These are phyloP conservation scores for Meda fulgida DNA, from an alignment of 2,797 vertebrate genomes.

Conservation along the genomic window DNA sequence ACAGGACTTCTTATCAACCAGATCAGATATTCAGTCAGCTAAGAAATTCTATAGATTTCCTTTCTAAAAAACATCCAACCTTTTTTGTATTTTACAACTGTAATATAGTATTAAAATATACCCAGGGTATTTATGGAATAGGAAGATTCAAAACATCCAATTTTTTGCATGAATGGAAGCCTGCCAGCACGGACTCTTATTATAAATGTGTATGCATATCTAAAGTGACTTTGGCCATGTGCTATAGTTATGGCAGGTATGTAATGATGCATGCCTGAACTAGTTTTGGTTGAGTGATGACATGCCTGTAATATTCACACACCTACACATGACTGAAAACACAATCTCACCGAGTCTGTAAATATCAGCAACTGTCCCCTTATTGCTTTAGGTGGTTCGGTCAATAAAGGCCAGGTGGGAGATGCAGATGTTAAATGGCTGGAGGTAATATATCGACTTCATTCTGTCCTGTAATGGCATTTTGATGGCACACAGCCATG, in stretches of 20 bases:
- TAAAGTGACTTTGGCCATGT: constrained; percentile 30
- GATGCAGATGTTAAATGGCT: constrained; percentile 41
- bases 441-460: constrained; percentile 38
- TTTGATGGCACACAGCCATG: constrained; percentile 24
- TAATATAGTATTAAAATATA: constrained; percentile 2
- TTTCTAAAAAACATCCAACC: neutral
- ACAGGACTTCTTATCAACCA: neutral
- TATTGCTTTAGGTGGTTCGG: constrained; percentile 20
- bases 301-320: constrained; percentile 28
- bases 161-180: constrained; percentile 29
- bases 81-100: neutral
- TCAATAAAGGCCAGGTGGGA: constrained; percentile 43
- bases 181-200: constrained; percentile 39
- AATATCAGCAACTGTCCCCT: constrained; percentile 13
- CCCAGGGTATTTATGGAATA: constrained; percentile 8
- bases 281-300: constrained; percentile 39
- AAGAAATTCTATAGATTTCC: neutral
- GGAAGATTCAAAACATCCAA: constrained; percentile 12
- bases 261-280: constrained; percentile 46
- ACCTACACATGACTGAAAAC: constrained; percentile 38
- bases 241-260: constrained; percentile 42
- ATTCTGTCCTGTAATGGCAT: constrained; percentile 35
- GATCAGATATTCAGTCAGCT: neutral
- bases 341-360: constrained; percentile 17
- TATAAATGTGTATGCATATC: constrained; percentile 43